Conservation (phyloP, 2,888 invertebrate species). For the Pyrrhia umbra region DNA sequence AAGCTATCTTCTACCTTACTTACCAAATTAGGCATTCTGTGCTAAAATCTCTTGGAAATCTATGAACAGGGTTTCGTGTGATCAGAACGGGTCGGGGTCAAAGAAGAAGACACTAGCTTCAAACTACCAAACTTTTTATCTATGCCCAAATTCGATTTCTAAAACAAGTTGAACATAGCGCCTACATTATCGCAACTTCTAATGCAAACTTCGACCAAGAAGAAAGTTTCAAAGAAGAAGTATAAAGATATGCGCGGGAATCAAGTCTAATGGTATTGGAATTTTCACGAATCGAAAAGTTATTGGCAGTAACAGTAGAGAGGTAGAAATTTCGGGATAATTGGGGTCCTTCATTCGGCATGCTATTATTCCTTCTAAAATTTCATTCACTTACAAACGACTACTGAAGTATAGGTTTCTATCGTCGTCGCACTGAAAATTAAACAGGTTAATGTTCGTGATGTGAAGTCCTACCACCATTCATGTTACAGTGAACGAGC, state of each 20-base stretch:
- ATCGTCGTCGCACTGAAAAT: conserved; percentile 69
- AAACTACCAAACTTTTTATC: conserved; percentile 86
- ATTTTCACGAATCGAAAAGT: conserved; percentile 88
- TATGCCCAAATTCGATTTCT: conserved; percentile 87
- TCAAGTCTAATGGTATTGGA: conserved; percentile 86
- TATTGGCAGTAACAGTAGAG: conserved; percentile 74
- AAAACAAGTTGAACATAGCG: conserved; percentile 87
- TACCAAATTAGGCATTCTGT: conserved; percentile 73
- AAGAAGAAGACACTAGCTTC: conserved; percentile 87
- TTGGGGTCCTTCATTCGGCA: conserved; percentile 80
- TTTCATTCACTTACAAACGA: conserved; percentile 77
- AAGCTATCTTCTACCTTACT: conserved; percentile 68
- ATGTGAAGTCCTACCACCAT: conserved; percentile 56
- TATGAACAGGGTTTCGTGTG: conserved; percentile 78
- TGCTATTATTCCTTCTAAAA: conserved; percentile 79
- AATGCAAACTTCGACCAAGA: conserved; percentile 88
- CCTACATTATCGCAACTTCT: conserved; percentile 88
- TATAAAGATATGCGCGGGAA: conserved; percentile 86
- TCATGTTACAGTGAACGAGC: conserved; percentile 63
- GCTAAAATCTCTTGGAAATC: conserved; percentile 72
- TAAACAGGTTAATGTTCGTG: conserved; percentile 61
- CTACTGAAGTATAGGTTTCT: conserved; percentile 67
- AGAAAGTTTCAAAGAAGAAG: conserved; percentile 85
- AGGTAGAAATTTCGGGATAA: conserved; percentile 74
- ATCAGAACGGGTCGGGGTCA: conserved; percentile 80